Evolutionary conservation across 2,113 vertebrate genomes (phyloP).

Genomic region (Megalops atlanticus): DNA sequence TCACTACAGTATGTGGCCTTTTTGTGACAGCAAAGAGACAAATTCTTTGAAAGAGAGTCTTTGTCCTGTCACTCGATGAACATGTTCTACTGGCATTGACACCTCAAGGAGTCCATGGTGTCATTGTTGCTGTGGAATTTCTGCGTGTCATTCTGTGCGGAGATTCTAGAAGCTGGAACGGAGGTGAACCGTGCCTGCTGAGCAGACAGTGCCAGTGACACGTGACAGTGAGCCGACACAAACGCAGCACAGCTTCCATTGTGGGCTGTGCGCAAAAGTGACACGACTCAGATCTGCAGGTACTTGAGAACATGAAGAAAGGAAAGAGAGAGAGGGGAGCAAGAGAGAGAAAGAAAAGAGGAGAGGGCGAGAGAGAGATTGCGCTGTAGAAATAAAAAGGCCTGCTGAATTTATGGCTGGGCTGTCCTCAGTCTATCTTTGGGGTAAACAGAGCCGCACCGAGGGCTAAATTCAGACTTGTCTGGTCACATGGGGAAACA

Average conservation of each 20-base stretch:
- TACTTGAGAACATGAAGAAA: too few relatives aligned
- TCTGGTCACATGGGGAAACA: constrained; percentile 66
- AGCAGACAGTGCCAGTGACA: neutral
- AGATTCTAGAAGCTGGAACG: neutral
- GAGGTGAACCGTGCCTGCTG: neutral
- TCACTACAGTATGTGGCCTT: too few relatives aligned
- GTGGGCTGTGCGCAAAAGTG: too few relatives aligned
- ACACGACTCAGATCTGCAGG: too few relatives aligned
- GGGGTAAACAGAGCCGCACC: constrained; percentile 38
- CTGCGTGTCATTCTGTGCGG: neutral
- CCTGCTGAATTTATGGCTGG: neutral
- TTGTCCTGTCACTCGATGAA: too few relatives aligned
- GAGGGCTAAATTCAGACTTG: constrained; percentile 64
- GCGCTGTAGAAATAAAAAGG: neutral
- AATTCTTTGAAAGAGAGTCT: too few relatives aligned
- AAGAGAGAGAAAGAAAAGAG: neutral
- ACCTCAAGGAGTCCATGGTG: neutral
- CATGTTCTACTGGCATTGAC: neutral
- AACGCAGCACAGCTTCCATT: neutral
- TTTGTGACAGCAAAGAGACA: too few relatives aligned
- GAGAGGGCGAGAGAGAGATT: neutral
- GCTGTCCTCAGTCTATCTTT: constrained; percentile 9
- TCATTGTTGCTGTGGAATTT: neutral
- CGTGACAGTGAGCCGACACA: neutral
- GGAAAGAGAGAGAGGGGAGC: too few relatives aligned